These are phyloP conservation scores for Perca flavescens DNA, from an alignment of 2,113 vertebrate genomes.

Conservation along the genomic window DNA sequence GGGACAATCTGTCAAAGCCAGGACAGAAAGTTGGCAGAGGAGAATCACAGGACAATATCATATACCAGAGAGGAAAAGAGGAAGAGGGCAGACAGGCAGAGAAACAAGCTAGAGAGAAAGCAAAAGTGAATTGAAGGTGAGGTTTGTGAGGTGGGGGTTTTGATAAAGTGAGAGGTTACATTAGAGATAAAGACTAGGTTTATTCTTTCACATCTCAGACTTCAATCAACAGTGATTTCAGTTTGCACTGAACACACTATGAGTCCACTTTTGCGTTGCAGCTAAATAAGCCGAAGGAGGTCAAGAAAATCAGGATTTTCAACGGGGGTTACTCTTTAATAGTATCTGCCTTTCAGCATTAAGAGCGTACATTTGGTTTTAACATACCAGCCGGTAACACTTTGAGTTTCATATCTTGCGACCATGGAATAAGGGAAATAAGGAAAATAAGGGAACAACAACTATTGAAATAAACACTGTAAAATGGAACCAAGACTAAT, in stretches of 20 bases:
- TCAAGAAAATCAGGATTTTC: neutral
- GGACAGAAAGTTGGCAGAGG: slow-evolving; percentile 48
- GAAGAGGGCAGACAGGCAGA: slow-evolving; percentile 9
- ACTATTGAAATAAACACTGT: neutral
- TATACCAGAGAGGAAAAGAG: slow-evolving; percentile 45
- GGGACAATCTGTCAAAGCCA: slow-evolving; percentile 55
- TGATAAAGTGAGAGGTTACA: neutral
- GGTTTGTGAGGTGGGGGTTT: neutral
- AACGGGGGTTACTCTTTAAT: neutral
- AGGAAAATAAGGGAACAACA: neutral
- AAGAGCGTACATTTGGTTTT: neutral
- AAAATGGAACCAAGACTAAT: neutral
- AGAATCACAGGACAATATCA: slow-evolving; percentile 39
- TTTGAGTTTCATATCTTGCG: neutral
- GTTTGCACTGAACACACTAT: neutral
- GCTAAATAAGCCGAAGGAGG: neutral
- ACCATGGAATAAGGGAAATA: neutral
- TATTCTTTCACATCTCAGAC: neutral
- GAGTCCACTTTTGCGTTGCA: neutral
- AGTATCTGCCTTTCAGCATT: neutral
- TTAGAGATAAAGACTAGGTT: neutral
- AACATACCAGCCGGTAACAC: neutral
- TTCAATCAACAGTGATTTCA: neutral
- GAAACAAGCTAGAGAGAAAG: slow-evolving; percentile 22
- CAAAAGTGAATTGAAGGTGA: slow-evolving; percentile 3